Conservation (phyloP, 64 coral and sea anemone genomes). For the Montipora cactus region DNA sequence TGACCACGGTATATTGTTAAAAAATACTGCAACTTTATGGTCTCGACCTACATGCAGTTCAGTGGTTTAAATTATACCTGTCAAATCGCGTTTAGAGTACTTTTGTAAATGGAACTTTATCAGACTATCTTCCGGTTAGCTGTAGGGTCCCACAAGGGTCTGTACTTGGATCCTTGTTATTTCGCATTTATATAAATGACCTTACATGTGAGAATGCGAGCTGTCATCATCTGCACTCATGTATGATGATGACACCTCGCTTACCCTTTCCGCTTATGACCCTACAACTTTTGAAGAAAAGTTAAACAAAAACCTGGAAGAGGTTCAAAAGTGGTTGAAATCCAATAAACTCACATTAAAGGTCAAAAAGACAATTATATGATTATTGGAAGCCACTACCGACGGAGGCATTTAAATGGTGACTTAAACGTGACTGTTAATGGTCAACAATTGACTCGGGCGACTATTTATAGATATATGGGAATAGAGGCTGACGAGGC, state of each 20-base stretch:
- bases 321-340: too few relatives aligned
- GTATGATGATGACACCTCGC: not conserved
- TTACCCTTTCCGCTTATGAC: not conserved
- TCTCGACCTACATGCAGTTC: not conserved
- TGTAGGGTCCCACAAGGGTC: too few relatives aligned
- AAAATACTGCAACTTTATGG: not conserved
- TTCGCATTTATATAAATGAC: too few relatives aligned
- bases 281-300: not conserved
- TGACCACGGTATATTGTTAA: too few relatives aligned
- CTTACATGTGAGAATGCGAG: too few relatives aligned
- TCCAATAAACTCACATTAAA: constrained; percentile 7
- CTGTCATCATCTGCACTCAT: too few relatives aligned
- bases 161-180: too few relatives aligned
- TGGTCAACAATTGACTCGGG: constrained; percentile 34
- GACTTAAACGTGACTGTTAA: constrained; percentile 21
- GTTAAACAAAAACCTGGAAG: constrained; percentile 1
- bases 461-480: not conserved
- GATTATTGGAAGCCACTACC: constrained; percentile 1
- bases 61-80: not conserved
- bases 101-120: too few relatives aligned
- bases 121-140: too few relatives aligned
- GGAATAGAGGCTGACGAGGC: too few relatives aligned
- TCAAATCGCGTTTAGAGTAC: not conserved
- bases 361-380: constrained; percentile 34
- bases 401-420: not conserved